phyloP scores from a whole-genome alignment of 1,140 invertebrate species.

The Catajapyx aquilonaris region DNA sequence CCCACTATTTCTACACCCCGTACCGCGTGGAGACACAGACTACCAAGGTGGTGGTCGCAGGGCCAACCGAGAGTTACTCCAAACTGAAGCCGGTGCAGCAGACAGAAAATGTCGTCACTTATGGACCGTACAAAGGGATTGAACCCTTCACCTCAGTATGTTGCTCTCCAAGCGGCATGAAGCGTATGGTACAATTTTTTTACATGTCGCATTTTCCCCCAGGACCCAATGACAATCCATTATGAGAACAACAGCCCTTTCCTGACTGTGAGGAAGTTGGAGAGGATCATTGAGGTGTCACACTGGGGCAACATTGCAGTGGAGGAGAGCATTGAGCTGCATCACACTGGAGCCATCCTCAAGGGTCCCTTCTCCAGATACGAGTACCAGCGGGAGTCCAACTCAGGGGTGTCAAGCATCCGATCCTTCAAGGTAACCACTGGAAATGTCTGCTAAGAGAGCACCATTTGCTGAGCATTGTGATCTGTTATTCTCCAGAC shows the following conservation, averaged over 20 bases:
- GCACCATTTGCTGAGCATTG: too few relatives aligned
- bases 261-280: conserved; percentile 64
- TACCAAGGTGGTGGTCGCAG: conserved; percentile 52
- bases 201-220: conserved; percentile 1
- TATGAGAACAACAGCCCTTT: conserved; percentile 96
- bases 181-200: too few relatives aligned
- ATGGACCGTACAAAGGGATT: conserved; percentile 70
- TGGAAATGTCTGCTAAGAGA: too few relatives aligned
- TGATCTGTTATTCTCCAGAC: conserved; percentile 32
- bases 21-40: conserved; percentile 60
- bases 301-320: conserved; percentile 99
- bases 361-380: conserved; percentile 89
- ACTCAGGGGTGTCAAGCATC: conserved; percentile 63
- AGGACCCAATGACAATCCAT: conserved; percentile 57
- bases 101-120: conserved; percentile 53
- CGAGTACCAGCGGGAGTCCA: conserved; percentile 81
- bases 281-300: conserved; percentile 82
- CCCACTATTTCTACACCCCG: conserved; percentile 62
- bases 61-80: conserved; percentile 66
- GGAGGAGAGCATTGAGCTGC: conserved; percentile 79
- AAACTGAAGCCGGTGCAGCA: conserved; percentile 65
- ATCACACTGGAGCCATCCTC: conserved; percentile 77
- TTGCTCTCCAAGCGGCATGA: too few relatives aligned
- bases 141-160: conserved; percentile 27
- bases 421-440: conserved; percentile 68